Conservation (phyloP, 2,797 vertebrate species). For the Bradypus variegatus region DNA sequence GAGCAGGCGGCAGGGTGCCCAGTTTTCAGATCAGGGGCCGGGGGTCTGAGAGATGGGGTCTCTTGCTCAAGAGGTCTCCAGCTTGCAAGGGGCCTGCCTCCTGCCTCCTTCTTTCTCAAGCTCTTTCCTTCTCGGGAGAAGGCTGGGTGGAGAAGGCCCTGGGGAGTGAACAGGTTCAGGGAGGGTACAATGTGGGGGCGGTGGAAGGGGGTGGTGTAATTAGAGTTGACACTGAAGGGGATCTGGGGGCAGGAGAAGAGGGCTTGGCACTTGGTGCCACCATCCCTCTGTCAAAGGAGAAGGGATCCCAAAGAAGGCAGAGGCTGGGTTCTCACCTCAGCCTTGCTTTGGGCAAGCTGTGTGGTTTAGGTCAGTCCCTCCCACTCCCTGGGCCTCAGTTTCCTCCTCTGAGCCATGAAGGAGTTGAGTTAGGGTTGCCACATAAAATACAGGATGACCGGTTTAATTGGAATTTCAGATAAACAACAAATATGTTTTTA, state of each 20-base stretch:
- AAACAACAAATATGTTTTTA: background rate
- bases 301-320: background rate
- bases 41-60: background rate
- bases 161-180: background rate
- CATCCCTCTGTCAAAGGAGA: background rate
- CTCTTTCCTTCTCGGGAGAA: background rate
- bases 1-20: accelerated
- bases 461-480: background rate
- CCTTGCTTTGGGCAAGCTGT: accelerated
- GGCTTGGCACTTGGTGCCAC: too few relatives aligned
- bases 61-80: background rate
- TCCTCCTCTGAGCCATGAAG: background rate
- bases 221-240: background rate
- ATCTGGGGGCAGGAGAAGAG: background rate
- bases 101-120: background rate
- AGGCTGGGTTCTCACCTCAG: too few relatives aligned
- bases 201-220: too few relatives aligned
- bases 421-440: background rate
- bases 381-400: background rate
- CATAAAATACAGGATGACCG: background rate
- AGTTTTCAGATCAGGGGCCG: background rate
- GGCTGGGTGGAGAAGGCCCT: background rate
- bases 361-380: background rate
- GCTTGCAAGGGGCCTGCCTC: background rate
- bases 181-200: background rate